Evolutionary conservation across 2,113 vertebrate genomes (phyloP), one percentile per base, ranked within the genome.

Genomic region (Dendrocopos noguchii): DNA sequence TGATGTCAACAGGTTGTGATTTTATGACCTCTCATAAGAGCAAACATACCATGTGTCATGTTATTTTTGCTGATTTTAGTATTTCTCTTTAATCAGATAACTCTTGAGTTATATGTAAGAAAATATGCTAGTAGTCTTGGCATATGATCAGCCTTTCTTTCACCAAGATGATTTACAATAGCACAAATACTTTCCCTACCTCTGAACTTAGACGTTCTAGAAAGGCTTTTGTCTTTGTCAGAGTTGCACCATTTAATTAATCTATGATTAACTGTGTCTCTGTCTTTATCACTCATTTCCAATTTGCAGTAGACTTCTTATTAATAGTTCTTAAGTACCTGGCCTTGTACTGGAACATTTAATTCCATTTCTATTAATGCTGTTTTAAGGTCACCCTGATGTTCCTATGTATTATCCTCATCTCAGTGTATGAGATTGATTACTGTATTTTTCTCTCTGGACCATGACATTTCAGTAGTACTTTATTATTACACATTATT

Each of bases 291-390:
- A 70, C 9, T 87, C 74, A 84, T 89, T 91, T 87, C 84, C 80
- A 89, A 87, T 92, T 94, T 95, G 89, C 78, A 72, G 67, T 68
- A 95, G 75, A 64, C 20, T 77, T 82, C 50, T 77, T 91, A 87
- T 22, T 91, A 92, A 66, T 50, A 87, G 55, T 55, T 84, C 84
- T 79, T 89, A 89, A 93, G 81, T 83, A 88, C 71, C 63, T 84
- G 81, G 92, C 84, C 75, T 84, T 92, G 89, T 70, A 79, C 81
- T 68, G 68, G 81, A 93, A 94, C 67, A 94, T 84, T 91, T 94
- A 10, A 73, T 89, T 94, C 78, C 4, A 70, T 94, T 87, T 92
- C 91, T 92, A 66, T 89, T 95, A 95, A 79, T 73, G 79, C 34
- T 55, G 10, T 6, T 94, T 68, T 82, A 95, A 94, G 84, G 84